A percentile compares a stretch with the other conserved stretches of the same genome.
Evolutionary conservation across 1,140 invertebrate species (phyloP).

Genomic region (Lucilia cuprina): DNA sequence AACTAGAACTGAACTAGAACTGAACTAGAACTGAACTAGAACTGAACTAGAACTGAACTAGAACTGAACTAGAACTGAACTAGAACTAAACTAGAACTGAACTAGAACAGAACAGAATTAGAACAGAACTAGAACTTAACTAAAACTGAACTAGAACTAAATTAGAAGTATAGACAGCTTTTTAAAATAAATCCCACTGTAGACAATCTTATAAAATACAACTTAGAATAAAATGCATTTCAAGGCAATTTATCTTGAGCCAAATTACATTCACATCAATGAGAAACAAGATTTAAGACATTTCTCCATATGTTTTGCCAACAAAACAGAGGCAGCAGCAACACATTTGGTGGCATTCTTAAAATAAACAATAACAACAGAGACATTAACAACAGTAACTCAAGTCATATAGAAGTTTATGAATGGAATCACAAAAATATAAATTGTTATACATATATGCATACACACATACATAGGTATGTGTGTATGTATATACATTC

Average conservation of each 20-base stretch:
- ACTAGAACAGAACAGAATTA: no score
- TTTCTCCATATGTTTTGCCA: neutral
- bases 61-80: neutral
- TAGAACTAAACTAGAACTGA: no score
- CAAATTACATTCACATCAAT: constrained; percentile 23
- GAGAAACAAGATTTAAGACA: constrained; percentile 2
- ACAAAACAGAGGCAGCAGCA: neutral
- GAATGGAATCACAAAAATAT: neutral
- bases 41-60: no score
- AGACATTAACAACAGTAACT: neutral
- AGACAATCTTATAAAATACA: neutral
- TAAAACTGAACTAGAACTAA: no score
- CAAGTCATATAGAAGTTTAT: neutral
- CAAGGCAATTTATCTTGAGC: constrained; percentile 30
- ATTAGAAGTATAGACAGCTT: no score
- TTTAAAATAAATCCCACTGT: neutral
- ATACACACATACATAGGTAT: no score
- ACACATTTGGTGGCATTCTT: constrained; percentile 5
- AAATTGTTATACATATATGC: neutral
- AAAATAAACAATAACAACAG: neutral
- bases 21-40: no score
- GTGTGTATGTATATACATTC: no score
- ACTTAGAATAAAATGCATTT: constrained; percentile 15
- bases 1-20: no score
- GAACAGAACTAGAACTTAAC: no score